phyloP scores from a whole-genome alignment of 2,888 invertebrate species.

The Platycheirus rosarum region DNA sequence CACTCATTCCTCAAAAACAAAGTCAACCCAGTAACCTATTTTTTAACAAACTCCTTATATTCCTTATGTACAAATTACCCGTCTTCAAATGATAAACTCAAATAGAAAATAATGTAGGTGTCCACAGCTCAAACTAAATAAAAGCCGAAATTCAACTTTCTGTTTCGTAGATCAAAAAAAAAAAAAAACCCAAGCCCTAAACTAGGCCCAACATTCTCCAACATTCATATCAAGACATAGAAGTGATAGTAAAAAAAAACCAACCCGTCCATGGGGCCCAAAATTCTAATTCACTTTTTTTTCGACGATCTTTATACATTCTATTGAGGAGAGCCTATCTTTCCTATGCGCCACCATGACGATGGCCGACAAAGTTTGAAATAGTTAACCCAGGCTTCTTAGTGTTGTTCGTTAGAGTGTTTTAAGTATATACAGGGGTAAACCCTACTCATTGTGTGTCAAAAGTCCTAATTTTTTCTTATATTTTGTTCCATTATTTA shows the following conservation, averaged over 20 bases:
- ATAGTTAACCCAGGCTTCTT: slow-evolving; percentile 20
- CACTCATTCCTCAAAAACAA: not conserved
- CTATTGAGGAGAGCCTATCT: not conserved
- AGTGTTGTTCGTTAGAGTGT: slow-evolving; percentile 9
- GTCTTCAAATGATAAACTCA: not conserved
- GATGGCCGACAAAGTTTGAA: slow-evolving; percentile 30
- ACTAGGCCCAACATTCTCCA: slow-evolving; percentile 55
- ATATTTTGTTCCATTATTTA: slow-evolving; percentile 39
- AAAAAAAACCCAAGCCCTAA: slow-evolving; percentile 38
- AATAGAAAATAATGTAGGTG: not conserved
- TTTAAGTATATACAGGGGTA: too few relatives aligned
- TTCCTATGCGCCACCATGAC: slow-evolving; percentile 16
- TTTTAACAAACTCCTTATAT: not conserved
- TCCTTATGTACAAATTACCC: not conserved
- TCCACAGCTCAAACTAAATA: slow-evolving; percentile 24
- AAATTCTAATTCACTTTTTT: slow-evolving; percentile 67
- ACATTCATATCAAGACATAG: not conserved
- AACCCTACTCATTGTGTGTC: slow-evolving; percentile 46
- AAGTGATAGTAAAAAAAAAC: slow-evolving; percentile 26
- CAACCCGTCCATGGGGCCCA: slow-evolving; percentile 25
- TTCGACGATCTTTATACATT: not conserved
- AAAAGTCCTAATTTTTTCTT: slow-evolving; percentile 72
- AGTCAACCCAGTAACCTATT: slow-evolving; percentile 10
- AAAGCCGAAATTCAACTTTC: slow-evolving; percentile 70
- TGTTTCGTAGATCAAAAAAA: slow-evolving; percentile 48